Base-by-base conservation (phyloP, 2,797 vertebrate species). In the Hippocampus kuda region DNA sequence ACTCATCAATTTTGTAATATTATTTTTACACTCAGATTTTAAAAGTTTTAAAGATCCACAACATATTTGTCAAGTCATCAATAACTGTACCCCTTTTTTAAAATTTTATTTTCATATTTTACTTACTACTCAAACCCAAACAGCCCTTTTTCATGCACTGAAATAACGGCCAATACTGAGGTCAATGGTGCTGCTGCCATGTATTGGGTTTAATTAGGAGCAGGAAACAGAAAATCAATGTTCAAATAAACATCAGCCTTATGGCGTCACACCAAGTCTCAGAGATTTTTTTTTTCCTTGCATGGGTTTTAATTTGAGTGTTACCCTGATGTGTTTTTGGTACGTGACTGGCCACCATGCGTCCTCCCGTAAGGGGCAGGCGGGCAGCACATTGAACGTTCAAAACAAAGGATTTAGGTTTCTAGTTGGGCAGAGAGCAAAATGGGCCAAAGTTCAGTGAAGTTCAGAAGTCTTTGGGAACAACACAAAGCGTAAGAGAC, bases 341-440 rank as follows among this genome's bases (percentile, higher is more conserved):
- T 86, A 88, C 74, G 65, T 84, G 85, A 69, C 48, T 59, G 70
- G 59, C 74, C 65, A 62, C 69, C 74, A 73, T 49, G 72, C 72
- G 79, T 75, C 54, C 63, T 83, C 77, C 69, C 38, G 76, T 81
- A 77, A 84, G 68, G 68, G 66, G 65, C 41, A 56, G 65, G 80
- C 49, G 42, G 61, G 72, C 61, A 72, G 64, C 75, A 71, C 67
- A 61, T 85, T 67, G 68, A 65, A 65, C 30, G 62, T 76, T 83
- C 75, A 88, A 86, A 85, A 89, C 83, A 86, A 79, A 84, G 84
- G 84, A 87, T 86, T 89, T 87, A 77, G 60, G 75, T 90, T 89
- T 85, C 84, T 81, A 68, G 72, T 82, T 68, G 75, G 73, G 68
- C 71, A 68, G 57, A 65, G 78, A 73, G 76, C 63, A 71, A 86